Evolutionary conservation across 2,888 invertebrate species (phyloP).

Genomic region (Athalia circularis): DNA sequence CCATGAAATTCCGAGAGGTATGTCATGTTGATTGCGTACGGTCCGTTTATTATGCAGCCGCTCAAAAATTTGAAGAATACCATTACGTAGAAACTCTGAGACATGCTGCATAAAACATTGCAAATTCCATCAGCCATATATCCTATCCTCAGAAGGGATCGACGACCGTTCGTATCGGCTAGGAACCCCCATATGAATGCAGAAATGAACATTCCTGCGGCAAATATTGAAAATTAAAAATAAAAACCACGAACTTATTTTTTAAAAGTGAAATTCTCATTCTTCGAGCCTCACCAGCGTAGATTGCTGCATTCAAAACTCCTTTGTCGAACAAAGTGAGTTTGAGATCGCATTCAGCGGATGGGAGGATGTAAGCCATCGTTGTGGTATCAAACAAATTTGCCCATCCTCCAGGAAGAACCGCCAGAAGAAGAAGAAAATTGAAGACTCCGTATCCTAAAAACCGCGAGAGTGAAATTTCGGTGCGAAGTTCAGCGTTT

Average conservation of each 20-base stretch:
- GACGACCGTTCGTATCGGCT: constrained; percentile 84
- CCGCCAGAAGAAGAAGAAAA: constrained; percentile 76
- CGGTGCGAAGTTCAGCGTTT: too few relatives aligned
- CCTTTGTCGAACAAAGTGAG: constrained; percentile 83
- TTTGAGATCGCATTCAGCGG: constrained; percentile 84
- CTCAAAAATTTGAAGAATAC: constrained; percentile 81
- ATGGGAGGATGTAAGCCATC: constrained; percentile 83
- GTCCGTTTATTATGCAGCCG: constrained; percentile 83
- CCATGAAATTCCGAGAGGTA: constrained; percentile 84
- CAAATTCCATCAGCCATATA: constrained; percentile 80
- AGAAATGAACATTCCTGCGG: constrained; percentile 85
- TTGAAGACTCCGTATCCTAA: constrained; percentile 83
- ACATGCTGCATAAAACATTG: constrained; percentile 79
- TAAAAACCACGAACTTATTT: not conserved
- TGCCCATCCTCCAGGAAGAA: constrained; percentile 81
- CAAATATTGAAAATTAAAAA: not conserved
- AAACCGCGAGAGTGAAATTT: not conserved
- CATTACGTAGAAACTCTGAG: constrained; percentile 81
- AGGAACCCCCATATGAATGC: constrained; percentile 87
- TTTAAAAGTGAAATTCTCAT: not conserved
- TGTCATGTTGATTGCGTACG: constrained; percentile 83
- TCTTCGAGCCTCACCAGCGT: constrained; percentile 77
- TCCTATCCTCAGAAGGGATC: constrained; percentile 81
- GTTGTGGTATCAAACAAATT: constrained; percentile 83
- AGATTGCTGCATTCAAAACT: constrained; percentile 81